Evolutionary conservation across 2,888 invertebrate genomes (phyloP).

Genomic region (Synergus japonicus): DNA sequence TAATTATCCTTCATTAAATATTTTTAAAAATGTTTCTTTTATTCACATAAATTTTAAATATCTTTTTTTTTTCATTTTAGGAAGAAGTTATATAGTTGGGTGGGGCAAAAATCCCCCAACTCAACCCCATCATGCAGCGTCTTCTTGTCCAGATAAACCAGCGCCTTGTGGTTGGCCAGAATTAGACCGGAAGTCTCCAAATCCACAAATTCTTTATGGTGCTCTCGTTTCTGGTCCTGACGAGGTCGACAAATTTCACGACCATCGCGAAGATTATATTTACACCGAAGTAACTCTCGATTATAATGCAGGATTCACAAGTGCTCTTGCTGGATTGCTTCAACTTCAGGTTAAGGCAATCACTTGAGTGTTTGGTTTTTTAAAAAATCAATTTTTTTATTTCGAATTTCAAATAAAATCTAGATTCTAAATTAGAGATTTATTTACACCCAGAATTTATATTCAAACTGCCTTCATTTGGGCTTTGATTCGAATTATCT

Average conservation of each 20-base stretch:
- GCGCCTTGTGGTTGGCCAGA: constrained; percentile 78
- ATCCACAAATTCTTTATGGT: constrained; percentile 79
- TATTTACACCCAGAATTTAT: background rate
- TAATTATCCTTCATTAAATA: constrained; percentile 46
- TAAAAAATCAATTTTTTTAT: background rate
- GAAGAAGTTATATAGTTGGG: constrained; percentile 80
- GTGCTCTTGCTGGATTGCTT: constrained; percentile 78
- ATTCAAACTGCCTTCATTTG: too few species aligned
- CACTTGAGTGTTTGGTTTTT: background rate
- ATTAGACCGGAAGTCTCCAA: constrained; percentile 75
- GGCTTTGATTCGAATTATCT: too few species aligned
- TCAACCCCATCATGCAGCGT: constrained; percentile 80
- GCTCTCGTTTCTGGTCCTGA: constrained; percentile 81
- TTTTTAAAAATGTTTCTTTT: background rate
- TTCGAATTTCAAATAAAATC: background rate
- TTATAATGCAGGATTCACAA: constrained; percentile 81
- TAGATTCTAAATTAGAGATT: background rate
- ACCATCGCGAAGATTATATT: constrained; percentile 79
- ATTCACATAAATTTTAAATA: background rate
- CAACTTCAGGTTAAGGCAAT: constrained; percentile 65
- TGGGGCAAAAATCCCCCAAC: constrained; percentile 79
- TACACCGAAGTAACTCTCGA: constrained; percentile 81
- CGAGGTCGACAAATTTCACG: constrained; percentile 78
- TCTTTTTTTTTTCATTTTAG: constrained; percentile 58
- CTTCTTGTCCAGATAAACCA: constrained; percentile 79